Percentiles rank a stretch among this genome's conserved stretches.
Conservation (phyloP, 2,113 vertebrate genomes). For the Bos indicus region DNA sequence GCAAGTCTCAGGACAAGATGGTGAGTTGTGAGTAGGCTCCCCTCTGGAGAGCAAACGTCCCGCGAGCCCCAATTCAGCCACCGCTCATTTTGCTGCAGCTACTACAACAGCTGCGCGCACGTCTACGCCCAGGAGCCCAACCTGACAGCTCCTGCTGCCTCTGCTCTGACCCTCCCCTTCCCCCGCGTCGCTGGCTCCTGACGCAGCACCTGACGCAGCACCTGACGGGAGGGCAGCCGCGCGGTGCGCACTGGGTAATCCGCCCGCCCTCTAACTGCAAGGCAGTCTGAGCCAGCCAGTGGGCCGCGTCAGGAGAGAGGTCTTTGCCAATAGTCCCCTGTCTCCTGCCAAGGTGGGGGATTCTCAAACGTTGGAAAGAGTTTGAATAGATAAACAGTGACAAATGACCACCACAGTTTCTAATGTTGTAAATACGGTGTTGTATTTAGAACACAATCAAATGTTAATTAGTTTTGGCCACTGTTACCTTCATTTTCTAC, state of each 20-base stretch:
- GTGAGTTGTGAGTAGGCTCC: neutral
- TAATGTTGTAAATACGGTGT: neutral
- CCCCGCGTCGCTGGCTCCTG: neutral
- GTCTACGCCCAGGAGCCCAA: neutral
- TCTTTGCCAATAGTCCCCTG: neutral
- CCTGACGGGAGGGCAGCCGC: neutral
- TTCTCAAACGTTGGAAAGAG: neutral
- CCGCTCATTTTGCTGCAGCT: neutral
- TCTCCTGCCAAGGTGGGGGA: neutral
- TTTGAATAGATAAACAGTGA: neutral
- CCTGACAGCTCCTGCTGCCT: no score
- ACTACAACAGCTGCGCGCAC: neutral
- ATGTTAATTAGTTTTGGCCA: neutral
- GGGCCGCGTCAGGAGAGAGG: neutral
- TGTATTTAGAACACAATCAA: neutral
- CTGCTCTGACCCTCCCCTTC: neutral
- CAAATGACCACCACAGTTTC: neutral
- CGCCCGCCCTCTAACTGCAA: neutral
- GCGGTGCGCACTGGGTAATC: neutral
- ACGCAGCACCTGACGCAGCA: no score
- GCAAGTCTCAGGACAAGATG: neutral
- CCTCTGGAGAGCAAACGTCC: accelerated
- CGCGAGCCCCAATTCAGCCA: accelerated
- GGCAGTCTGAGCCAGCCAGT: neutral
- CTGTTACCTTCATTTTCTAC: neutral